Evolutionary conservation across 2,888 invertebrate genomes (phyloP), one percentile per base, ranked within the genome.

Genomic region (Latrodectus elegans): DNA sequence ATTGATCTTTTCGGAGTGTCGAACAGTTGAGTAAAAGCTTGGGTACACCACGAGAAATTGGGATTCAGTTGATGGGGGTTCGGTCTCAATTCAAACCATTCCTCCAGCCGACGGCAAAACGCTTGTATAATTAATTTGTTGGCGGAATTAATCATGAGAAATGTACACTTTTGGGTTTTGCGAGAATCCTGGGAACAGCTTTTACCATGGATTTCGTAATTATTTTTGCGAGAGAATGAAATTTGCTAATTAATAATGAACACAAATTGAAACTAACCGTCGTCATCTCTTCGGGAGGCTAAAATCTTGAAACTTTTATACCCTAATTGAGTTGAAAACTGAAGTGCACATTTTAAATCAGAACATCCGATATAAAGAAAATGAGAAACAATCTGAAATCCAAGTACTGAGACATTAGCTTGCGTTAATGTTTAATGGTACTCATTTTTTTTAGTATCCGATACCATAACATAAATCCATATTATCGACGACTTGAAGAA

Each of bases 161-260:
- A 77, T 84, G 84, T 84, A 84, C 84, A 84, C 84, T 84, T 84
- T 72, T 60, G 74, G 72, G 77, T 73, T 83, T 77, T 67, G 77
- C 52, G 71, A 38, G 72, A 52, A n/a, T 38, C 22, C 53, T 38
- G 38, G 73, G 64, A 74, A 70, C 77, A 84, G 73, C 77, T 72
- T 76, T 76, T 77, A 72, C 82, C 70, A 72, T 60, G 53, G 72
- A 84, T 65, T 51, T 72, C 65, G 84, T 78, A 84, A 84, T 84
- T 84, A 84, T 84, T 84, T 84, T 78, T 76, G 83, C 84, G 77
- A 65, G 84, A 72, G 73, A 77, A 84, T 78, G 77, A 84, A 84
- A 78, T 84, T 84, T 67, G 65, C 84, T 84, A 84, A 84, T 84
- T 84, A 84, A 84, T 84, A 84, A 84, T 84, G 84, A 84, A 84